A percentile compares a stretch with the other conserved stretches of the same genome.
Conservation (phyloP, 2,888 invertebrate genomes). For the Bombylius major region DNA sequence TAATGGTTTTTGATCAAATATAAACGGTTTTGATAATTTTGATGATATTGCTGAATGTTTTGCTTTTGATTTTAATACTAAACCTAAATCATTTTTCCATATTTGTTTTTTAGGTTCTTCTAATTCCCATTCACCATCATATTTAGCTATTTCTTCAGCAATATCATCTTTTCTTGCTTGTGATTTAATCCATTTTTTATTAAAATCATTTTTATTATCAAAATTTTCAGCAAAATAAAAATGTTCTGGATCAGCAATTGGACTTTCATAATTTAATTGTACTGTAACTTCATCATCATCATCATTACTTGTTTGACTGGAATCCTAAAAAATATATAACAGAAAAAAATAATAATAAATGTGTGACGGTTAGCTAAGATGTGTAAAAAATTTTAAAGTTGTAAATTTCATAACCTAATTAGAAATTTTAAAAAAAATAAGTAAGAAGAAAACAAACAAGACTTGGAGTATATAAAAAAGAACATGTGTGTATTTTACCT, state of each 20-base stretch:
- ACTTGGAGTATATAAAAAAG: no score
- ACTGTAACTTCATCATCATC: slow-evolving; percentile 17
- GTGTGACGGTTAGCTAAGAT: not conserved
- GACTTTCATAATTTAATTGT: slow-evolving; percentile 49
- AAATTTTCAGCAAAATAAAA: slow-evolving; percentile 77
- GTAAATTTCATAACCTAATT: not conserved
- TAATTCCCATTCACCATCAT: slow-evolving; percentile 74
- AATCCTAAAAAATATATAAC: not conserved
- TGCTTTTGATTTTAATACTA: slow-evolving; percentile 87
- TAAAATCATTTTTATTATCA: slow-evolving; percentile 59
- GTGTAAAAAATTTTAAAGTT: not conserved
- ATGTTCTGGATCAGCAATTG: slow-evolving; percentile 46
- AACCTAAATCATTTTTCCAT: slow-evolving; percentile 70
- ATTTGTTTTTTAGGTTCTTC: slow-evolving; percentile 66
- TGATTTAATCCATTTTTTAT: slow-evolving; percentile 73
- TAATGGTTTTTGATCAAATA: slow-evolving; percentile 68
- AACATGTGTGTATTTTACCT: not conserved
- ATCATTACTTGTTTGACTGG: not conserved
- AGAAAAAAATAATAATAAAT: no score
- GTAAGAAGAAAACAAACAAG: no score
- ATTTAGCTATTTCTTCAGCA: slow-evolving; percentile 85
- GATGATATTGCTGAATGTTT: slow-evolving; percentile 91
- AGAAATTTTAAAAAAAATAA: no score
- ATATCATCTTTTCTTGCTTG: slow-evolving; percentile 80
- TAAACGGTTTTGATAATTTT: slow-evolving; percentile 62